Percentiles rank a stretch among this genome's conserved stretches.
Evolutionary conservation across 2,888 invertebrate genomes (phyloP).

Genomic region (Desoria tigrina): DNA sequence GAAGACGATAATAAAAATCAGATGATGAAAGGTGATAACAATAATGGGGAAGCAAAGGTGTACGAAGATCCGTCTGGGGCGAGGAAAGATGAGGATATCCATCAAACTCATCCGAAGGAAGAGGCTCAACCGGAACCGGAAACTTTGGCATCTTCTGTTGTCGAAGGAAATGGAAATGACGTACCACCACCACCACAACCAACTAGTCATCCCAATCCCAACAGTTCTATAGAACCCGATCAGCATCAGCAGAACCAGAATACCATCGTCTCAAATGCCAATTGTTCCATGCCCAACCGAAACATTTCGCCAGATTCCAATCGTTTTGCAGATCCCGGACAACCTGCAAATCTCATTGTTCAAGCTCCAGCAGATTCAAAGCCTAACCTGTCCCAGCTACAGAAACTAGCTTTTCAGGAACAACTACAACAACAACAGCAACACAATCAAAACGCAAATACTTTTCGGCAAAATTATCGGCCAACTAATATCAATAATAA

Average conservation of each 20-base stretch:
- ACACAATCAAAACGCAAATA: neutral
- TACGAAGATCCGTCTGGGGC: slow-evolving; percentile 2
- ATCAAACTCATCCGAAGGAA: neutral
- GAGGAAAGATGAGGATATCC: slow-evolving; percentile 12
- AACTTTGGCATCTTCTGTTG: slow-evolving; percentile 37
- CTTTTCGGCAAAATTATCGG: slow-evolving; percentile 8
- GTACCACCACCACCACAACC: slow-evolving; percentile 19
- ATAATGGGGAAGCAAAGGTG: slow-evolving; percentile 16
- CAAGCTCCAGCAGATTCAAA: neutral
- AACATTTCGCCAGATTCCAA: slow-evolving; percentile 22
- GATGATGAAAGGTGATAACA: slow-evolving; percentile 8
- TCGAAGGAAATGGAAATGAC: slow-evolving; percentile 51
- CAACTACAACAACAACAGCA: slow-evolving; percentile 2
- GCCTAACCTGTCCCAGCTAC: neutral
- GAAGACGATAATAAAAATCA: neutral
- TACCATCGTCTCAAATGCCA: neutral
- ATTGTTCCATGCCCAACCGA: neutral
- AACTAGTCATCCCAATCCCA: slow-evolving; percentile 21
- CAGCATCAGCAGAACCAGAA: slow-evolving; percentile 18
- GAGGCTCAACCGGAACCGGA: slow-evolving; percentile 49
- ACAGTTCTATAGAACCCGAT: slow-evolving; percentile 12
- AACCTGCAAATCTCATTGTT: neutral
- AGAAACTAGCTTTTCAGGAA: neutral
- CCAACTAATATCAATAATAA: slow-evolving; percentile 23
- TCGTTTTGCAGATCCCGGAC: neutral